These are phyloP conservation scores for Hesperophylax magnus DNA, from an alignment of 1,140 invertebrate genomes.

Conservation along the genomic window DNA sequence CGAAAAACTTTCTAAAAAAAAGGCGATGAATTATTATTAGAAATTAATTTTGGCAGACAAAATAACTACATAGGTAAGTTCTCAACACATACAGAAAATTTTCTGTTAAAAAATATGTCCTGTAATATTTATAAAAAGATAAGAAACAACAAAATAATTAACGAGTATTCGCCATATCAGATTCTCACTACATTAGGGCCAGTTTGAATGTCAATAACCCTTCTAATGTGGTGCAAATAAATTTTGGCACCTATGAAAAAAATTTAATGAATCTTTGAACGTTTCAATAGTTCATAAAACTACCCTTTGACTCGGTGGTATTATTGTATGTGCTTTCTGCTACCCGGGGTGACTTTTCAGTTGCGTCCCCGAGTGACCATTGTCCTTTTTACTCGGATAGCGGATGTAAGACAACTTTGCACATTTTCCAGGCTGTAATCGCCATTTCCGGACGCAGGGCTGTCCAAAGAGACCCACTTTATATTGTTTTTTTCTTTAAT, in stretches of 20 bases:
- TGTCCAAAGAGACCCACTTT: background rate
- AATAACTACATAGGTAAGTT: too few species aligned
- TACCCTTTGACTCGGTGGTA: background rate
- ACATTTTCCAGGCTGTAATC: conserved; percentile 53
- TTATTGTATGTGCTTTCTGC: too few species aligned
- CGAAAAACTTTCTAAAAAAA: too few species aligned
- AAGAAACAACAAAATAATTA: background rate
- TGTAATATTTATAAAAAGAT: too few species aligned
- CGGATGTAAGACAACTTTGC: conserved; percentile 46
- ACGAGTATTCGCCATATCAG: background rate
- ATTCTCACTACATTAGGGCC: background rate
- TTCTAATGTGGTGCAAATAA: background rate
- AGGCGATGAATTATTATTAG: too few species aligned
- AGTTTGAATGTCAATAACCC: background rate
- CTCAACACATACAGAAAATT: too few species aligned
- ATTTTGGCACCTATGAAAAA: background rate
- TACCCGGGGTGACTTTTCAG: background rate
- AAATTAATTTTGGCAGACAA: too few species aligned
- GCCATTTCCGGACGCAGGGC: conserved; percentile 37
- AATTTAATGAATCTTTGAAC: background rate
- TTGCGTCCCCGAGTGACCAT: background rate
- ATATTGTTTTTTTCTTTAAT: too few species aligned
- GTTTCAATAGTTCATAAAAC: background rate
- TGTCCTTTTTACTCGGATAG: background rate
- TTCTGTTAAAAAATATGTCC: too few species aligned